Evolutionary conservation across 2,797 vertebrate genomes (phyloP), one percentile per base, ranked within the genome.

Genomic region (Alca torda): DNA sequence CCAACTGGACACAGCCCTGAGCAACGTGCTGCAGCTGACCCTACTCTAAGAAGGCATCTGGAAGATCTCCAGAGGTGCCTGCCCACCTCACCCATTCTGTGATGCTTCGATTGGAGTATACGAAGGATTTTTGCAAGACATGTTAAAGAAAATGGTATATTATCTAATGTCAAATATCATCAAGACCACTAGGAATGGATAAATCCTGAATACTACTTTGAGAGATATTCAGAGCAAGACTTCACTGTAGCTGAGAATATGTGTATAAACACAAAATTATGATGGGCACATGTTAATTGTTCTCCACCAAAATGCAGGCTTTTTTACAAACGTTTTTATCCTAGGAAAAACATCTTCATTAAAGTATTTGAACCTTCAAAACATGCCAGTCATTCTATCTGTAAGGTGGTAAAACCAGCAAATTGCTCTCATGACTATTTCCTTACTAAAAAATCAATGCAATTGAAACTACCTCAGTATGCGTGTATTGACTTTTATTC

Each of bases 321-420:
- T 87, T 95, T 84, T 45, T 35, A 48, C 13, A 48, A 93, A 54
- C 0, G 3, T 46, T 87, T 93, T 93, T 84, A 39, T 87, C 17
- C 41, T 31, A 31, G 53, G 35, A 78, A 69, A 84, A 86, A 7
- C 24, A 33, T 39, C 41, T 87, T 94, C 20, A 23, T 81, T 89
- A 28, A 94, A 94, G 61, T 81, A 75, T 94, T 83, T 95, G 50
- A 94, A 87, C 51, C 56, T 87, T 93, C 64, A 77, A 92, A 94
- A 87, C 53, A 87, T 53, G 68, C 41, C 61, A 77, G 43, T 87
- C 75, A 31, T 65, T 84, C 73, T 85, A 50, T 60, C 54, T 68
- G 11, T 75, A 72, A 33, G 75, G 33, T 21, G 46, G 33, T 75
- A 89, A 96, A 94, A 8, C 6, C 41, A 85, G 68, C 53, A 95